phyloP scores from a whole-genome alignment of 2,113 vertebrate species.

The Diphyllodes magnificus region DNA sequence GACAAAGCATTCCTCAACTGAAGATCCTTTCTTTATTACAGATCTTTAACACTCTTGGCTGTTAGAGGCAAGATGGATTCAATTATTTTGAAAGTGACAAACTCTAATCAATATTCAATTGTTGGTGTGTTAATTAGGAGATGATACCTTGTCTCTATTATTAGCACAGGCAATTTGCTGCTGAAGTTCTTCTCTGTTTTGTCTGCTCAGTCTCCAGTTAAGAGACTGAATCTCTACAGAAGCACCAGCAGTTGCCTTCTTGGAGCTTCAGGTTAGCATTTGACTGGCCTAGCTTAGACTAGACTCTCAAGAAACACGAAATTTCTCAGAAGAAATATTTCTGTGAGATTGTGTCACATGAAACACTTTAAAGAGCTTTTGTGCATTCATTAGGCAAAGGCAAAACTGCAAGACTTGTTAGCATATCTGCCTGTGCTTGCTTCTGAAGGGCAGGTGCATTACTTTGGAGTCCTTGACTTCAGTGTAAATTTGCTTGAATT shows the following conservation, averaged over 20 bases:
- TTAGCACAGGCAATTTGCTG: conserved; percentile 35
- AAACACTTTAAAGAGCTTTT: not conserved
- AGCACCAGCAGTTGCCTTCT: not conserved
- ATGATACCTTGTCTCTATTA: conserved; percentile 61
- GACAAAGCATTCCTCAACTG: conserved; percentile 32
- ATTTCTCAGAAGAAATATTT: not conserved
- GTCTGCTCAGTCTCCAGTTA: conserved; percentile 18
- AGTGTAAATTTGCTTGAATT: not conserved
- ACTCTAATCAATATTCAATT: conserved; percentile 72
- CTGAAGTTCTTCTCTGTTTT: conserved; percentile 56
- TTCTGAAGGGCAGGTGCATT: not conserved
- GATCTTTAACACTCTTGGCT: not conserved
- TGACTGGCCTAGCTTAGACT: not conserved
- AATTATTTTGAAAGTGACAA: conserved; percentile 68
- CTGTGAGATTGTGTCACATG: not conserved
- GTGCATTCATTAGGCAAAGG: not conserved
- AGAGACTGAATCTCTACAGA: not conserved
- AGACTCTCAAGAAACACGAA: not conserved
- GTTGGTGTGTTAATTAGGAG: conserved; percentile 71
- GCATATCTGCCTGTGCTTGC: not conserved
- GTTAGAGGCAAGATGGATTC: conserved; percentile 3
- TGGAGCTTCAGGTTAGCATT: not conserved
- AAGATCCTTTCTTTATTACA: conserved; percentile 38
- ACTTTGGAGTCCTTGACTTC: not conserved
- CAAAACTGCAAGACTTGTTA: not conserved